These are phyloP conservation scores for Pseudochromis fuscus DNA, from an alignment of 2,797 vertebrate genomes.

Conservation along the genomic window DNA sequence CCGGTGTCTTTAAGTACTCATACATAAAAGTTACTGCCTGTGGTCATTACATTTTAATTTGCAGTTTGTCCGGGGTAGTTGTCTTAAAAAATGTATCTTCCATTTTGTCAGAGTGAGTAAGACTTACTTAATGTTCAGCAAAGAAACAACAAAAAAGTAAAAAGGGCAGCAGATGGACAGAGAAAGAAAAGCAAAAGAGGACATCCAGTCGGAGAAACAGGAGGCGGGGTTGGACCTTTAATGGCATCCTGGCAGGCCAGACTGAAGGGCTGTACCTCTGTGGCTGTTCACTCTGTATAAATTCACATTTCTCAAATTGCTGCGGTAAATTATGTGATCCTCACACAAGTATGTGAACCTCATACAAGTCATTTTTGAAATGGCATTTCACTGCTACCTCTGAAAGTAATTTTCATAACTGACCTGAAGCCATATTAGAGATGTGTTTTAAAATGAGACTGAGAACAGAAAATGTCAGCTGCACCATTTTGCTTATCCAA, in stretches of 20 bases:
- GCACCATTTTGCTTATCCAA: slow-evolving; percentile 19
- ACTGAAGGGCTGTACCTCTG: background rate
- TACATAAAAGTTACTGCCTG: too few relatives aligned
- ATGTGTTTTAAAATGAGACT: slow-evolving; percentile 23
- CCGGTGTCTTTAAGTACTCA: too few relatives aligned
- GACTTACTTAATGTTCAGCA: slow-evolving; percentile 41
- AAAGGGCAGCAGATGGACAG: slow-evolving; percentile 7
- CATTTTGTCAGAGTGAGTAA: slow-evolving; percentile 2
- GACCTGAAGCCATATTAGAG: too few relatives aligned
- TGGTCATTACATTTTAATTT: too few relatives aligned
- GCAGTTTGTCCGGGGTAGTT: too few relatives aligned
- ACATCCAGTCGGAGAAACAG: slow-evolving; percentile 12
- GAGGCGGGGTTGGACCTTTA: slow-evolving; percentile 43
- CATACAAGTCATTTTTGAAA: background rate
- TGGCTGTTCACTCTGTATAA: background rate
- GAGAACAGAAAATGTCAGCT: slow-evolving; percentile 36
- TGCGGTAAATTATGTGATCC: background rate
- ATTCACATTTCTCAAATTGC: background rate
- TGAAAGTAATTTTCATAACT: too few relatives aligned
- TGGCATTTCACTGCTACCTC: too few relatives aligned
- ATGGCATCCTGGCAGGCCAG: slow-evolving; percentile 49
- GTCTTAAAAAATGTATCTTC: background rate
- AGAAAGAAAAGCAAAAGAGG: slow-evolving; percentile 9
- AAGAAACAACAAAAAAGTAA: slow-evolving; percentile 24
- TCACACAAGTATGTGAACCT: too few relatives aligned